These are phyloP conservation scores for Romanomermis culicivorax DNA, from an alignment of 2,888 invertebrate species.

Conservation along the genomic window DNA sequence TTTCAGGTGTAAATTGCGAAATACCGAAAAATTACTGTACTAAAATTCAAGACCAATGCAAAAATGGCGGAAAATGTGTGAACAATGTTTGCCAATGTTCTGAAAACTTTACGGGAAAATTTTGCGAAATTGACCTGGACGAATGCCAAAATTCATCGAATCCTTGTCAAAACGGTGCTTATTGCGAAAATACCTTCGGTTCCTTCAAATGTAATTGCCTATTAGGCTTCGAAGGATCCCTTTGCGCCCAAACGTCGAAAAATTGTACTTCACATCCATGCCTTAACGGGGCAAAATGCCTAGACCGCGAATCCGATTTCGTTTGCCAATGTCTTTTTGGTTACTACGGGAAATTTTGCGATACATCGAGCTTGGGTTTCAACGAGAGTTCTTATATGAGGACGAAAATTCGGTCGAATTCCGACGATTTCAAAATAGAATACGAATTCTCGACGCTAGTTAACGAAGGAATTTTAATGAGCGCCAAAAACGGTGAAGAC, in stretches of 20 bases:
- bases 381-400: conserved; percentile 68
- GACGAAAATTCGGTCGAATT: conserved; percentile 62
- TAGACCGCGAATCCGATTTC: conserved; percentile 43
- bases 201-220: conserved; percentile 77
- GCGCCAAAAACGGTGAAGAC: too few species aligned
- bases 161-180: conserved; percentile 73
- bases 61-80: conserved; percentile 37
- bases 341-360: conserved; percentile 64
- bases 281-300: conserved; percentile 60
- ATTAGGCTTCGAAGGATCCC: conserved; percentile 69
- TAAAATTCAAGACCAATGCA: too few species aligned
- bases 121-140: conserved; percentile 49
- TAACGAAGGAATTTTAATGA: too few species aligned
- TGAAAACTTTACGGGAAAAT: conserved; percentile 51
- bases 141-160: conserved; percentile 11
- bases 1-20: too few species aligned
- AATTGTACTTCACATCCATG: conserved; percentile 85
- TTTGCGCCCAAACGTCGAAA: conserved; percentile 62
- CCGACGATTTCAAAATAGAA: conserved; percentile 41
- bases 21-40: too few species aligned
- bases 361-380: conserved; percentile 70
- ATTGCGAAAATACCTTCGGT: conserved; percentile 63
- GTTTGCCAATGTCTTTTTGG: conserved; percentile 56
- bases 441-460: conserved; percentile 70
- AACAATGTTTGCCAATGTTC: conserved; percentile 67